Evolutionary conservation across 2,113 vertebrate genomes (phyloP), one percentile per base, ranked within the genome.

Genomic region (Aleadryas rufinucha): DNA sequence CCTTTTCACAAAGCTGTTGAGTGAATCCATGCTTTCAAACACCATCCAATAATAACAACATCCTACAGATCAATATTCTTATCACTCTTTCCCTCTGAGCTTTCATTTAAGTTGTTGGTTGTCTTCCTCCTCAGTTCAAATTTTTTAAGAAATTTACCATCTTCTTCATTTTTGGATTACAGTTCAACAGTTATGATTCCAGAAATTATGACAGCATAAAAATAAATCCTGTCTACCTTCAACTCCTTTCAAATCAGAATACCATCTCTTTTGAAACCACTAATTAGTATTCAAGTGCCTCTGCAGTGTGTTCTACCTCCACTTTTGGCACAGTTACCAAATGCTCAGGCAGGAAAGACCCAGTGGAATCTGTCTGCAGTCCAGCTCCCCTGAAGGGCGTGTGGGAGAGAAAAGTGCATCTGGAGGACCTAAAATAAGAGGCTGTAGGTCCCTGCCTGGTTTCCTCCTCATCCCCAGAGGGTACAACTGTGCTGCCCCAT

Each of bases 361-460:
- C 24, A 13, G 28, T 23, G 47, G 41, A 61, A 57, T 19, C 30
- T 27, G 18, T 22, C 27, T 53, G 23, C 37, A 71, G 61, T 8
- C 17, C 31, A 61, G 37, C 39, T 81, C 8, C 16, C 47, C 42
- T 35, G 37, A 31, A 42, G 42, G 16, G 16, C 16, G 1, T 15
- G 27, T 0, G 4, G 16, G 17, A 87, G 11, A 79, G 30, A 60
- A 80, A 84, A 77, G 13, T 11, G 23, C 31, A 28, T 31, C 27
- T 39, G 37, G 15, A 37, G 17, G 19, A 65, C 50, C 4, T 27
- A 69, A 60, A 56, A 6, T 12, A 71, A 59, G 19, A 60, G 59
- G 5, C 0, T 21, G 33, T 5, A 64, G 13, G 17, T 45, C 26
- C 12, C 1, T 7, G 13, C 33, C 24, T 35, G 28, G 37, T 10